phyloP scores from a whole-genome alignment of 92 coral and sea anemone species.

The Isaurus tuberculatus region DNA sequence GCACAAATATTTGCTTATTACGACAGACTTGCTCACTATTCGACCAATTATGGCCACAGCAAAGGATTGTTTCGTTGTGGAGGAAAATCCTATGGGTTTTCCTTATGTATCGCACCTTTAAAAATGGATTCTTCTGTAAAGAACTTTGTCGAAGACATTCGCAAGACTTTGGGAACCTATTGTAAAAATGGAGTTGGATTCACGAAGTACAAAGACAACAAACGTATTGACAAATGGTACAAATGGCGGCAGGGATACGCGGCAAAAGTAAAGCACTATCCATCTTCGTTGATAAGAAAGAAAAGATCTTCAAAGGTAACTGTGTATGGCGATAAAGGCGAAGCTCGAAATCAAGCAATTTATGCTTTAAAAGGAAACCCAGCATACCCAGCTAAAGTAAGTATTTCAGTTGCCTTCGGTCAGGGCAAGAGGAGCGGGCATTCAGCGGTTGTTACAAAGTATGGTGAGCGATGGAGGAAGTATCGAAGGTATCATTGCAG shows the following conservation, averaged over 20 bases:
- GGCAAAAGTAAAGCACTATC: conserved; percentile 7
- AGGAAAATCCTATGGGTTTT: not conserved
- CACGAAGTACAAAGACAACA: not conserved
- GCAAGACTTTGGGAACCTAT: conserved; percentile 53
- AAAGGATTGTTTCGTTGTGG: conserved; percentile 11
- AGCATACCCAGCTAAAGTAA: conserved; percentile 36
- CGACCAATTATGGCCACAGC: conserved; percentile 17
- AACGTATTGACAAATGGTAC: conserved; percentile 35
- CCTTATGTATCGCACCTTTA: conserved; percentile 24
- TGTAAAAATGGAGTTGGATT: conserved; percentile 55
- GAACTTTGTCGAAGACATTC: conserved; percentile 57
- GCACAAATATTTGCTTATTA: conserved; percentile 75
- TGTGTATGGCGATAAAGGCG: not conserved
- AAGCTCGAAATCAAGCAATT: conserved; percentile 7
- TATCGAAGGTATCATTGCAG: conserved; percentile 23
- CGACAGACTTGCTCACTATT: conserved; percentile 50
- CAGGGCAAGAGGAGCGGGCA: not conserved
- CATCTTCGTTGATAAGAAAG: not conserved
- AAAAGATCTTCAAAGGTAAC: conserved; percentile 3
- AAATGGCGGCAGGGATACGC: conserved; percentile 41
- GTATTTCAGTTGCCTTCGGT: not conserved
- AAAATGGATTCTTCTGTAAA: not conserved
- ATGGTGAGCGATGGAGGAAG: conserved; percentile 1
- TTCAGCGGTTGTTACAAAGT: conserved; percentile 50
- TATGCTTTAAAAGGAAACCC: conserved; percentile 20